Percentiles rank a stretch among this genome's conserved stretches.
These are phyloP conservation scores for Larimichthys crocea DNA, from an alignment of 2,113 vertebrate species.

Conservation along the genomic window DNA sequence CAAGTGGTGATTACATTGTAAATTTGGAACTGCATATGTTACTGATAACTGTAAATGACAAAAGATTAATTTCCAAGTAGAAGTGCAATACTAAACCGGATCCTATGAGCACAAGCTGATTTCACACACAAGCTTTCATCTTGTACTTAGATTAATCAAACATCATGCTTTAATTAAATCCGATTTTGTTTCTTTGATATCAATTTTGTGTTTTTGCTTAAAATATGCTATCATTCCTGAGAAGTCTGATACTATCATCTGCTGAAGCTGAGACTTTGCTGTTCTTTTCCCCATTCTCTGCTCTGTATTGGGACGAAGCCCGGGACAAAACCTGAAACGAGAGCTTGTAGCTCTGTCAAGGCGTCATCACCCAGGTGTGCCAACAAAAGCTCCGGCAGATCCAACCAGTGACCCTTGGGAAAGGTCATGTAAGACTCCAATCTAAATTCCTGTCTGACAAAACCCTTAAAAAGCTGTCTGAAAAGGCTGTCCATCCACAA, in stretches of 20 bases:
- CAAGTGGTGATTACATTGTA: not conserved
- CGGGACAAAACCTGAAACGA: conserved; percentile 71
- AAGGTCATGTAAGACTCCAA: conserved; percentile 81
- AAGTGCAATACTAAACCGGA: not conserved
- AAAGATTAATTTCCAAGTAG: not conserved
- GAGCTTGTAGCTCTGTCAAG: conserved; percentile 72
- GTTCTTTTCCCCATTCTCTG: not conserved
- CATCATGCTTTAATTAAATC: not conserved
- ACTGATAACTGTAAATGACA: conserved; percentile 2
- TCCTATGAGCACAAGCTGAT: conserved; percentile 1
- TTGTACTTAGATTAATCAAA: not conserved
- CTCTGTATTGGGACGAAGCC: not conserved
- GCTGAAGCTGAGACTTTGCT: not conserved
- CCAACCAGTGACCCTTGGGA: conserved; percentile 79
- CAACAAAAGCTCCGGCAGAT: conserved; percentile 81
- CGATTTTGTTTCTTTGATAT: not conserved
- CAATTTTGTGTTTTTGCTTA: not conserved
- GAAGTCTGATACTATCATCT: conserved; percentile 11
- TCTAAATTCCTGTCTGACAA: conserved; percentile 83
- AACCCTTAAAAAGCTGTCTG: conserved; percentile 69
- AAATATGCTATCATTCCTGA: not conserved
- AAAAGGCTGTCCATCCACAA: conserved; percentile 69
- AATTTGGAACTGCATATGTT: not conserved
- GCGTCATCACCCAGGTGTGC: conserved; percentile 84
- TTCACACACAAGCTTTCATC: conserved; percentile 21